Percentiles rank a stretch among this genome's conserved stretches.
These are phyloP conservation scores for Hydropsyche betteni DNA, from an alignment of 2,888 invertebrate genomes.

Conservation along the genomic window DNA sequence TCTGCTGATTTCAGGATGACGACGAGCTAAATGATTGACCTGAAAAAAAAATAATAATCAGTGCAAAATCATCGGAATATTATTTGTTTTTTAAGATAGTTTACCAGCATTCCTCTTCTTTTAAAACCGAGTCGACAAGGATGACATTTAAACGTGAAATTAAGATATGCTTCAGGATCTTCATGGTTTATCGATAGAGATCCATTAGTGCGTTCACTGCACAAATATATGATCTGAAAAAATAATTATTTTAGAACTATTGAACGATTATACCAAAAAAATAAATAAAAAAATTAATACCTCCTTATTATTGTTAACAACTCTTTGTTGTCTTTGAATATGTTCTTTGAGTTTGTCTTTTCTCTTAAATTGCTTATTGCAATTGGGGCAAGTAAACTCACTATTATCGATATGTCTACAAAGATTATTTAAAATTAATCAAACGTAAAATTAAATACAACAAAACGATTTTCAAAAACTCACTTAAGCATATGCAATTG, in stretches of 20 bases:
- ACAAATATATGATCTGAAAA: constrained; percentile 39
- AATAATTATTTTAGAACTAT: no score
- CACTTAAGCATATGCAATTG: constrained; percentile 74
- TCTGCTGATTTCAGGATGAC: constrained; percentile 72
- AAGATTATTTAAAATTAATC: constrained; percentile 9
- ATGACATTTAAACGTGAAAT: constrained; percentile 80
- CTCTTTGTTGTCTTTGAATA: constrained; percentile 70
- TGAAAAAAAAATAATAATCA: constrained; percentile 61
- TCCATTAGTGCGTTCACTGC: constrained; percentile 53
- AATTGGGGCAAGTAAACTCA: constrained; percentile 79
- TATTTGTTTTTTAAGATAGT: not conserved
- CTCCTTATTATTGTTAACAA: constrained; percentile 31
- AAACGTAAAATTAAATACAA: constrained; percentile 4
- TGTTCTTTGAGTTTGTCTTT: constrained; percentile 80
- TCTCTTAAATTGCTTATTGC: constrained; percentile 80
- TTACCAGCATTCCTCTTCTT: constrained; percentile 77
- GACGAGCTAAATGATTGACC: constrained; percentile 81
- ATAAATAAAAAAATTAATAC: not conserved
- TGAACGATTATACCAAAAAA: no score
- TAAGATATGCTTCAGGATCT: constrained; percentile 72
- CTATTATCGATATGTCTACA: constrained; percentile 68
- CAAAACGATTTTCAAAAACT: constrained; percentile 7
- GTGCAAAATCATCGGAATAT: not conserved
- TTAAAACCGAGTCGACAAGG: constrained; percentile 80
- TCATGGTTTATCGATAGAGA: constrained; percentile 51